Conservation (phyloP, 2,888 invertebrate genomes). For the Spilosoma lubricipeda region DNA sequence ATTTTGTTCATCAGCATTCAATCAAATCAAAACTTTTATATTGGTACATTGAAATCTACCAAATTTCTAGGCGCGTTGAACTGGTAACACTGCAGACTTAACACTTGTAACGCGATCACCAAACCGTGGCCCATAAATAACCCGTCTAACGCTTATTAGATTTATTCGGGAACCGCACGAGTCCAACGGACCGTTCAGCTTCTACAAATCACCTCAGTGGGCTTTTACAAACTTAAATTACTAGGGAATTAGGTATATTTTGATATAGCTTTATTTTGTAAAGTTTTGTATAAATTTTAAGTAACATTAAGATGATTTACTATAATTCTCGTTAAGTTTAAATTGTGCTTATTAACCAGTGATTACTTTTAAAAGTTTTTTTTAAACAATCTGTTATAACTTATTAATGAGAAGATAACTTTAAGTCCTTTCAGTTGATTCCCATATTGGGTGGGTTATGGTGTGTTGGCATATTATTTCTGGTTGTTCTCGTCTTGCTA, state of each 20-base stretch:
- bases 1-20: too few relatives aligned
- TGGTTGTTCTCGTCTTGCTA: too few relatives aligned
- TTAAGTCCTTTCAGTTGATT: too few relatives aligned
- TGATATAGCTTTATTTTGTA: constrained; percentile 2
- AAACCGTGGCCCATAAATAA: constrained; percentile 48
- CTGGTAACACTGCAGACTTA: constrained; percentile 36
- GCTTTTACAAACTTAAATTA: constrained; percentile 19
- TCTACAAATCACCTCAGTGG: constrained; percentile 32
- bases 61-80: background rate
- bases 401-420: too few relatives aligned
- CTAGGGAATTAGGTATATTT: constrained; percentile 12
- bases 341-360: background rate
- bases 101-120: constrained; percentile 43
- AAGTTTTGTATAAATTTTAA: background rate
- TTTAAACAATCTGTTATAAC: too few relatives aligned
- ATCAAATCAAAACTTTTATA: background rate
- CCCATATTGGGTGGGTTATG: too few relatives aligned
- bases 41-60: background rate
- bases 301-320: background rate
- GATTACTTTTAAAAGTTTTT: too few relatives aligned
- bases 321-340: background rate
- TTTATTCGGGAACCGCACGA: constrained; percentile 40
- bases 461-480: too few relatives aligned
- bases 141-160: constrained; percentile 43
- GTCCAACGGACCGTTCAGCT: constrained; percentile 23